Evolutionary conservation across 2,888 invertebrate species (phyloP).

Genomic region (Brachyopa scutellaris): DNA sequence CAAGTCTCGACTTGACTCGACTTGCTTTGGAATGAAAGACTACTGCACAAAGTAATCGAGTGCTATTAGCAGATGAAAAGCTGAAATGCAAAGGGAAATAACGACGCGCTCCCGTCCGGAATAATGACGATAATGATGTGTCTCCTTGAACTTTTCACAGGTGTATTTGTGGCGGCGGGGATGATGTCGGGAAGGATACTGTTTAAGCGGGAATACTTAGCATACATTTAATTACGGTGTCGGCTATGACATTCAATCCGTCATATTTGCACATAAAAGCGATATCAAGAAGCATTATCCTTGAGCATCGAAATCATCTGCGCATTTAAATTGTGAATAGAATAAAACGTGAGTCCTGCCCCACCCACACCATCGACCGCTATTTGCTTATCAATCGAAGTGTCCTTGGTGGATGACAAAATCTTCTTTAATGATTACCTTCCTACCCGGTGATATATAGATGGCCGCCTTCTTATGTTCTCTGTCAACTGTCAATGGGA

Average conservation of each 20-base stretch:
- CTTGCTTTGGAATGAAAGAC: slow-evolving; percentile 4
- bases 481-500: slow-evolving; percentile 40
- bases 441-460: not conserved
- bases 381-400: slow-evolving; percentile 6
- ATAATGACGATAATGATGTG: slow-evolving; percentile 65
- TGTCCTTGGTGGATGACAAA: not conserved
- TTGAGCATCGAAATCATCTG: slow-evolving; percentile 47
- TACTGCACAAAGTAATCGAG: slow-evolving; percentile 45
- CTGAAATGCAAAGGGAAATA: slow-evolving; percentile 40
- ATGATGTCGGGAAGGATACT: too few relatives aligned
- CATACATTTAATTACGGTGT: slow-evolving; percentile 65
- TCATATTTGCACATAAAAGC: slow-evolving; percentile 62
- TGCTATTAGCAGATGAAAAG: slow-evolving; percentile 65
- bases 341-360: not conserved
- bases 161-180: too few relatives aligned
- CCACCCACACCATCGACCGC: not conserved
- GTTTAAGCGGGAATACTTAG: slow-evolving; percentile 44
- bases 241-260: slow-evolving; percentile 13
- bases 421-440: slow-evolving; percentile 42
- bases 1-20: slow-evolving; percentile 17
- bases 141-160: slow-evolving; percentile 52
- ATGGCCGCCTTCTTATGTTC: slow-evolving; percentile 41
- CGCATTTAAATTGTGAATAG: slow-evolving; percentile 15
- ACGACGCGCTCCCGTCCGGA: slow-evolving; percentile 30
- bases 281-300: slow-evolving; percentile 54